Evolutionary conservation across 2,888 invertebrate genomes (phyloP), one percentile per base, ranked within the genome.

Genomic region (Byasa hedistus): DNA sequence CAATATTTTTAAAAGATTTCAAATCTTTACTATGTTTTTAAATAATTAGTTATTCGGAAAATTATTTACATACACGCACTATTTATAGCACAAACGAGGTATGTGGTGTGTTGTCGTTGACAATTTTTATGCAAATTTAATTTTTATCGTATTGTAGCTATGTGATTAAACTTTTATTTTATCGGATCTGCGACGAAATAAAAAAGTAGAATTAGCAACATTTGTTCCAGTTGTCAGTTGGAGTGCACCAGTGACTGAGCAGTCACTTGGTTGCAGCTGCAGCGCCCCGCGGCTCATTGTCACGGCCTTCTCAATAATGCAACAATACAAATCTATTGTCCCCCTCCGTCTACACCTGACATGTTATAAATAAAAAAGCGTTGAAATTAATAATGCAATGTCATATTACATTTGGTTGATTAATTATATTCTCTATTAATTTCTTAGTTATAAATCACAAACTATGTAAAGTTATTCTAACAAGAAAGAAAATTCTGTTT

Each of bases 301-400:
- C 85, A 80, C 73, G 76, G 72, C 65, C 78, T 82, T 77, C 82
- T 90, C 81, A 87, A 90, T 90, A 87, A 91, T 91, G 89, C 86
- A 91, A 80, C 78, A 80, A 75, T 82, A 79, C 80, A 80, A 70
- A 73, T 73, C 80, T 76, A 80, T 83, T 83, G 83, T 85, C 78
- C 78, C 73, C 76, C 76, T 71, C 69, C 70, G 70, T 72, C 68
- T 70, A 70, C 66, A 74, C 62, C 66, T 66, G 59, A 63, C 62
- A 55, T 32, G 73, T 69, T 71, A 72, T 64, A 74, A 67, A 70
- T 59, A 72, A 71, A 54, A 68, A 63, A 57, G 52, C 59, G 32
- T 66, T 52, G 55, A 55, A 51, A 59, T 63, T 57, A 17, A 63
- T 59, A 55, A 59, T 55, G 21, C 56, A 1, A 51, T 51, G 19